Percentiles rank a stretch among this genome's conserved stretches.
Evolutionary conservation across 1,140 invertebrate genomes (phyloP).

Genomic region (Ostrea denselamellosa): DNA sequence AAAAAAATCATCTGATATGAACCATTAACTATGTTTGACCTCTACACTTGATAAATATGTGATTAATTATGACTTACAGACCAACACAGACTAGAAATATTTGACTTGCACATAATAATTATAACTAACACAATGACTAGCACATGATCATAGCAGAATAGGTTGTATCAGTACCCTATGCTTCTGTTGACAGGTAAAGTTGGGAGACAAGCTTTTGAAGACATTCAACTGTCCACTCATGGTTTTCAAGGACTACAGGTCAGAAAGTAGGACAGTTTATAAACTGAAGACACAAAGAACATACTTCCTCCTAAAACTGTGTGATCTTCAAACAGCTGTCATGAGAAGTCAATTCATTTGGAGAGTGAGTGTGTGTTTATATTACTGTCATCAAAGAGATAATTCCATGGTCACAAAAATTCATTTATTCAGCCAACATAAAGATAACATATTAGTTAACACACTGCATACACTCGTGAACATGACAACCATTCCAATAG

Average conservation of each 20-base stretch:
- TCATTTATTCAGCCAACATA: background rate
- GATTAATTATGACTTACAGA: too few relatives aligned
- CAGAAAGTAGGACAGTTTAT: constrained; percentile 62
- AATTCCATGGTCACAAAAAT: background rate
- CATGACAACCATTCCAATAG: constrained; percentile 24
- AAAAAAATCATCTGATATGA: too few relatives aligned
- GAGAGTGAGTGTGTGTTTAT: background rate
- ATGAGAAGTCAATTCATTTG: background rate
- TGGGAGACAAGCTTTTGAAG: constrained; percentile 77
- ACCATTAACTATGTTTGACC: too few relatives aligned
- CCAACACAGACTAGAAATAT: too few relatives aligned
- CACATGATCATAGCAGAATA: too few relatives aligned
- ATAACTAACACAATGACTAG: too few relatives aligned
- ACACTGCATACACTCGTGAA: background rate
- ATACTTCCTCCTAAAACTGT: background rate
- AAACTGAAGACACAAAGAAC: background rate
- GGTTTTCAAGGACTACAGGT: constrained; percentile 79
- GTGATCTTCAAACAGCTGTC: background rate
- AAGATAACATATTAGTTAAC: background rate
- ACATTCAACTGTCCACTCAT: constrained; percentile 78
- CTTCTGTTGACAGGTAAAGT: constrained; percentile 71
- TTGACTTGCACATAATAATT: too few relatives aligned
- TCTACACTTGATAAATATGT: too few relatives aligned
- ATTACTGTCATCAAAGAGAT: too few relatives aligned
- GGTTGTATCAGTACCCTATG: background rate